A percentile compares a stretch with the other conserved stretches of the same genome.
phyloP scores from a whole-genome alignment of 2,888 invertebrate genomes.

The Helleia helle region DNA sequence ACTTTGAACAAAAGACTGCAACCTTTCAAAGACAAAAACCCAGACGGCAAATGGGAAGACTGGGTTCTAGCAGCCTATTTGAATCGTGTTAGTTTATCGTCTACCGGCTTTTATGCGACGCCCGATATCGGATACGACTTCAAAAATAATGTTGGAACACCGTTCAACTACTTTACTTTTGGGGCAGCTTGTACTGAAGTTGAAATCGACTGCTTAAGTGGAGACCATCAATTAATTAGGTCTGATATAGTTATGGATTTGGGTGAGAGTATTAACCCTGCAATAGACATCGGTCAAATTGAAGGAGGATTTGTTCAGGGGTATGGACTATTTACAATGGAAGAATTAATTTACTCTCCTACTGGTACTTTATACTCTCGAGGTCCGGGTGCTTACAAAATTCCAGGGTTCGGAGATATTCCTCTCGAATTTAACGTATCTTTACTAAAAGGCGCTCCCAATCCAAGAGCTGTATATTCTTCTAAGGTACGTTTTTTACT shows the following conservation, averaged over 20 bases:
- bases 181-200: conserved; percentile 92
- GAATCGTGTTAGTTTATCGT: conserved; percentile 84
- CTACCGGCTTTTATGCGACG: conserved; percentile 87
- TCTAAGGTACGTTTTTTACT: conserved; percentile 87
- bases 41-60: conserved; percentile 86
- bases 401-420: conserved; percentile 94
- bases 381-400: conserved; percentile 95
- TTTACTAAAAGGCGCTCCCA: conserved; percentile 90
- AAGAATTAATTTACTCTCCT: conserved; percentile 91
- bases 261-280: conserved; percentile 95
- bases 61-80: conserved; percentile 87
- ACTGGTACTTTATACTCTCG: conserved; percentile 86
- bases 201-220: conserved; percentile 94
- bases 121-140: conserved; percentile 83
- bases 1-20: conserved; percentile 81
- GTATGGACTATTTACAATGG: conserved; percentile 92
- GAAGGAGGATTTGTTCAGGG: conserved; percentile 97
- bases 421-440: conserved; percentile 95
- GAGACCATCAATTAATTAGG: conserved; percentile 90
- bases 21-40: conserved; percentile 82
- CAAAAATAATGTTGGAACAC: conserved; percentile 78
- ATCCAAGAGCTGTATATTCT: conserved; percentile 93
- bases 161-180: conserved; percentile 89
- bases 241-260: conserved; percentile 98
- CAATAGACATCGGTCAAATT: conserved; percentile 96